phyloP scores from a whole-genome alignment of 2,888 invertebrate genomes.

The Sabatieria punctata region DNA sequence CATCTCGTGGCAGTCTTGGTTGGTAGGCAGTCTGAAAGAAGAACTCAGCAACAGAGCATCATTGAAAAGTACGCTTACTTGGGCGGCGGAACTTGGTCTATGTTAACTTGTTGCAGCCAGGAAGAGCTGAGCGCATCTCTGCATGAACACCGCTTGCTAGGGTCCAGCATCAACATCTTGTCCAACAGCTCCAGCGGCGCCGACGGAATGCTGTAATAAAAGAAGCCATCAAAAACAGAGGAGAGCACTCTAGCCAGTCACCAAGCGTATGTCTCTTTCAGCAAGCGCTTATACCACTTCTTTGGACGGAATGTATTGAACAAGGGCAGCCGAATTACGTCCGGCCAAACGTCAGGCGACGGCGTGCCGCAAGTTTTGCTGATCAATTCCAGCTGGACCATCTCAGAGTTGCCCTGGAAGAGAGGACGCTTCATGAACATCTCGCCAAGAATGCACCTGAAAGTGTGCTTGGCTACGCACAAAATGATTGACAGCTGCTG shows the following conservation, averaged over 20 bases:
- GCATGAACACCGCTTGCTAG: constrained; percentile 75
- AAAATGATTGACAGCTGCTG: no score
- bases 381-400: constrained; percentile 82
- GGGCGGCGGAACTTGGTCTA: constrained; percentile 44
- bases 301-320: constrained; percentile 81
- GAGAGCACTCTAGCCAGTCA: constrained; percentile 43
- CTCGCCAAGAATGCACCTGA: constrained; percentile 81
- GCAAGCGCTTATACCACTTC: constrained; percentile 64
- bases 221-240: not conserved
- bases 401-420: constrained; percentile 83
- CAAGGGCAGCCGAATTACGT: constrained; percentile 74
- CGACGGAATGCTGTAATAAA: constrained; percentile 47
- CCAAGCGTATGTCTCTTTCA: constrained; percentile 72
- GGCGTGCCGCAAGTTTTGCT: constrained; percentile 87
- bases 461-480: constrained; percentile 12
- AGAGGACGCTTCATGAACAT: constrained; percentile 84
- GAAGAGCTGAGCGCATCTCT: constrained; percentile 75
- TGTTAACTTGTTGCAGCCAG: constrained; percentile 78
- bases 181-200: constrained; percentile 76
- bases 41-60: constrained; percentile 1
- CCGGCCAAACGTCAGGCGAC: constrained; percentile 87
- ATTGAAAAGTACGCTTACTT: constrained; percentile 39
- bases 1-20: constrained; percentile 97
- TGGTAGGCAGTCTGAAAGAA: constrained; percentile 56
- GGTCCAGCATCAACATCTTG: constrained; percentile 88